These are phyloP conservation scores for Drosophila ustulata DNA, from an alignment of 2,888 invertebrate genomes.

Conservation along the genomic window DNA sequence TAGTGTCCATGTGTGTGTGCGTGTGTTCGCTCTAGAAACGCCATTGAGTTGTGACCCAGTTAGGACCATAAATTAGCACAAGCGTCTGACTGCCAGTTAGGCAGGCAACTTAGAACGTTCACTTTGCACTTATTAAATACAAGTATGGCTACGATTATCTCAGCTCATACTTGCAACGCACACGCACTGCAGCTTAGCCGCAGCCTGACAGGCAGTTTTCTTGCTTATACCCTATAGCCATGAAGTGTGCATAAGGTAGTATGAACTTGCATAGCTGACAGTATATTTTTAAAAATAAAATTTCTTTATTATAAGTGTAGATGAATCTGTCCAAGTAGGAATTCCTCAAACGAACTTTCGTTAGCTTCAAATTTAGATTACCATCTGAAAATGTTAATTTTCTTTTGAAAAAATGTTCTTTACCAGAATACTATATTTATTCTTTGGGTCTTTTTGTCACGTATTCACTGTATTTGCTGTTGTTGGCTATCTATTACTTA, in stretches of 20 bases:
- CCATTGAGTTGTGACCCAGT: constrained; percentile 65
- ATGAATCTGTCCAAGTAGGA: too few relatives aligned
- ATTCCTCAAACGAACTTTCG: not conserved
- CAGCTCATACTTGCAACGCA: constrained; percentile 21
- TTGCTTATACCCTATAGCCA: constrained; percentile 30
- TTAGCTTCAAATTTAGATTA: not conserved
- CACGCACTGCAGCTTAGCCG: constrained; percentile 33
- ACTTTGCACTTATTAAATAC: constrained; percentile 62
- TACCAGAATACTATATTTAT: not conserved
- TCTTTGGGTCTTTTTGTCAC: not conserved
- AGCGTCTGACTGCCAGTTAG: constrained; percentile 44
- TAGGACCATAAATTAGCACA: constrained; percentile 74
- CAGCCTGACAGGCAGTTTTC: constrained; percentile 14
- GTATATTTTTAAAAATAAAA: not conserved
- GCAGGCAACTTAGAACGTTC: constrained; percentile 40
- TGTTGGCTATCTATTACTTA: not conserved
- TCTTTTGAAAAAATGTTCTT: not conserved
- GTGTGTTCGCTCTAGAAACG: constrained; percentile 69
- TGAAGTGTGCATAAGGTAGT: not conserved
- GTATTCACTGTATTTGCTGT: not conserved
- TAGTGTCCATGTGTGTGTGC: constrained; percentile 9
- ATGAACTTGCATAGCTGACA: not conserved
- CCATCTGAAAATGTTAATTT: not conserved
- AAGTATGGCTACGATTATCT: constrained; percentile 41
- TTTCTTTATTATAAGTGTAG: not conserved